Conservation (phyloP, 2,888 invertebrate genomes). For the Calliphora vomitoria region DNA sequence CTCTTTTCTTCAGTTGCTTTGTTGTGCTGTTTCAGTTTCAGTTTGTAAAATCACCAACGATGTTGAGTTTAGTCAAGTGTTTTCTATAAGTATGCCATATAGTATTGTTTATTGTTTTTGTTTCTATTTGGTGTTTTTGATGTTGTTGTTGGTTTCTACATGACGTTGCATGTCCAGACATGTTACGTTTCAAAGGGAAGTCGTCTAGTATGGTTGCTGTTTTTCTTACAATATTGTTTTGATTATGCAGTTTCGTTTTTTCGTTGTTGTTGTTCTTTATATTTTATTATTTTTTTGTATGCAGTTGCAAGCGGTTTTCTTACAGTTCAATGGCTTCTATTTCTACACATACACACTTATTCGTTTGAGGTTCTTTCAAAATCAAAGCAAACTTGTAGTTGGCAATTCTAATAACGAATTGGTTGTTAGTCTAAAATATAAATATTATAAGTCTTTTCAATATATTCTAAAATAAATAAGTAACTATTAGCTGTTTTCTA, state of each 20-base stretch:
- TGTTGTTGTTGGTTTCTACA: slow-evolving; percentile 30
- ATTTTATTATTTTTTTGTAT: slow-evolving; percentile 16
- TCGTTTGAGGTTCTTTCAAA: not conserved
- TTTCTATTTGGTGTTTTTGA: slow-evolving; percentile 36
- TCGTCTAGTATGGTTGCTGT: slow-evolving; percentile 55
- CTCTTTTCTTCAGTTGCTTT: slow-evolving; percentile 41
- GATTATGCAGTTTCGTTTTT: slow-evolving; percentile 68
- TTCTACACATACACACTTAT: slow-evolving; percentile 15
- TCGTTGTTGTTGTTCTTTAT: slow-evolving; percentile 1
- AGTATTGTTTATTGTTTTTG: slow-evolving; percentile 56
- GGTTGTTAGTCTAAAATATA: not conserved
- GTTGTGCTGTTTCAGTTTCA: slow-evolving; percentile 17
- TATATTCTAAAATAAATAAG: too few relatives aligned
- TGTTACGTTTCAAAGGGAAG: slow-evolving; percentile 65
- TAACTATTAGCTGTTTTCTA: too few relatives aligned
- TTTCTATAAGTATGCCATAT: slow-evolving; percentile 60
- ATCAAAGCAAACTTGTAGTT: not conserved
- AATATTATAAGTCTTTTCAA: too few relatives aligned
- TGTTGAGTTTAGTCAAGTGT: not conserved
- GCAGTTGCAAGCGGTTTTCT: slow-evolving; percentile 52
- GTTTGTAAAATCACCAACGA: slow-evolving; percentile 56
- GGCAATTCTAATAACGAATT: not conserved
- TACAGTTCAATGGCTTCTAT: slow-evolving; percentile 76
- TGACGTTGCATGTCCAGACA: slow-evolving; percentile 72
- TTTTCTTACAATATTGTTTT: slow-evolving; percentile 57